Evolutionary conservation across 2,113 vertebrate genomes (phyloP), one percentile per base, ranked within the genome.

Genomic region (Naja naja): DNA sequence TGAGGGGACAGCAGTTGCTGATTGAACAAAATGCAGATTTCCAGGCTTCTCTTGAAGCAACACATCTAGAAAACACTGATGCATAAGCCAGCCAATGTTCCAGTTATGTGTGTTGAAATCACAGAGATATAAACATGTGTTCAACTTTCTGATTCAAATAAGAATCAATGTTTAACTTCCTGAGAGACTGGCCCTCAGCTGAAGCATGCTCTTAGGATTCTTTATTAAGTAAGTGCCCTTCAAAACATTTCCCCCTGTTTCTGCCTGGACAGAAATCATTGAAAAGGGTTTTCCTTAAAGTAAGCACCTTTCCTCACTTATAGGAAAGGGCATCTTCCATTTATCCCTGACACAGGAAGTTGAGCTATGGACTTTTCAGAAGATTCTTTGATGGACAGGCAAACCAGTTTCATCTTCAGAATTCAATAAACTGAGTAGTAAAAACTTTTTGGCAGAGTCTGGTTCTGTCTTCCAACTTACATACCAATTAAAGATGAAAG

Each of bases 21-120:
- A 25, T 89, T 39, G n/a, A 11, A 85, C 92, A 93, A 89, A 93
- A 89, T 87, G 27, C 92, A 69, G 43, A 54, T 93, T 94, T 92
- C 89, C 93, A 89, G 39, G 34, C 85, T 69, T 49, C 45, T 27
- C 23, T 88, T 93, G 3, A 56, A 16, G 58, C 53, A 39, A 90
- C 93, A 88, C 23, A 4, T 55, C 92, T 56, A 39, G 18, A n/a
- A 39, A 10, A 10, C 45, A 58, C 88, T 34, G 89, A 43, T 89
- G 22, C n/a, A 69, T 43, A 87, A 1, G 25, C 27, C 10, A 85
- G 4, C 43, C 22, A 18, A 11, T 89, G 18, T 16, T 14, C 27
- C 27, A n/a, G 30, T 74, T 55, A 25, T 10, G 1, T 25, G 10
- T n/a, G 39, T 56, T 55, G n/a, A 47, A 89, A n/a, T 47, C 27